Base-by-base conservation (phyloP, 2,113 vertebrate genomes). In the Halichoeres trimaculatus region DNA sequence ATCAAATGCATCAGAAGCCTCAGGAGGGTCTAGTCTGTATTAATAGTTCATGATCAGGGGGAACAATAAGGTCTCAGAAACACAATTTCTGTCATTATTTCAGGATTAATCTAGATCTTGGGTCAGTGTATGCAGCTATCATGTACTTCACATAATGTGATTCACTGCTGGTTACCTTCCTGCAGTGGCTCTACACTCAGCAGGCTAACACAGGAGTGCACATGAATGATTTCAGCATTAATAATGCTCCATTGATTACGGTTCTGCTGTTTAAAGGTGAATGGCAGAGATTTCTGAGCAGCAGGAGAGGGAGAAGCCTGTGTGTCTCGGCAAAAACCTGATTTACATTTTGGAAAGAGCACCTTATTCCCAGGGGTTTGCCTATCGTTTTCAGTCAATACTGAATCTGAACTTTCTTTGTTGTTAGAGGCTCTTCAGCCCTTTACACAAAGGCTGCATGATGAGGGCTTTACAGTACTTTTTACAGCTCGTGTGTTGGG, bases 311-410 rank as follows among this genome's bases (percentile, higher is more conserved):
- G 65, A 65, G 73, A 85, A 61, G 73, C 65, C 62, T 16, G 35
- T 17, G 82, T 81, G 83, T 89, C 86, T 90, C 85, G 78, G 74
- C 45, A 63, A 81, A 90, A 73, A 68, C 66, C 83, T 87, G 86
- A 92, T 94, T 92, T 94, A 91, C 93, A 94, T 94, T 94, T 93
- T 90, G 92, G 85, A 94, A 94, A 94, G 93, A 92, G 91, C 90
- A 93, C 79, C 76, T 85, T 78, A 88, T 80, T 90, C 90, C 88
- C 53, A 9, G 64, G 86, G 88, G 56, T 64, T 75, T 13, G 67
- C 68, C 45, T 86, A 86, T 90, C 82, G 72, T 89, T 94, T 92
- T 83, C 89, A 92, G 85, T 94, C 92, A 89, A 93, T 94, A 90
- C 88, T 75, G 80, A 88, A 85, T 88, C 79, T 92, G 87, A 93